Percentiles rank a stretch among this genome's conserved stretches.
phyloP scores from a whole-genome alignment of 2,113 vertebrate genomes.

The Castor canadensis region DNA sequence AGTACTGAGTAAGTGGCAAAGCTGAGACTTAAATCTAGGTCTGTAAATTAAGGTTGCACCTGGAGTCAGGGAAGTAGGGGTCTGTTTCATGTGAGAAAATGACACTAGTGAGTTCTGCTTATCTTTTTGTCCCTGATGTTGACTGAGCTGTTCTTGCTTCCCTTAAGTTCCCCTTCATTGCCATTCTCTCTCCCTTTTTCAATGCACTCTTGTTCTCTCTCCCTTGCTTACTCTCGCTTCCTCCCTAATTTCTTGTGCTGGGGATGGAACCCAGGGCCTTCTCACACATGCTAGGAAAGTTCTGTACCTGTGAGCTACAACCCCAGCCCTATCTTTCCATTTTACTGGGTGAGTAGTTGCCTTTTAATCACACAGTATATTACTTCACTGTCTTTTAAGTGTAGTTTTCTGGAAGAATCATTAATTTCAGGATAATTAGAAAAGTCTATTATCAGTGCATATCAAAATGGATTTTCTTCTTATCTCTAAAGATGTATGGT shows the following conservation, averaged over 20 bases:
- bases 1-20: background rate
- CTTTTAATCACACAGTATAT: background rate
- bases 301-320: background rate
- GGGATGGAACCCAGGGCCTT: background rate
- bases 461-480: conserved; percentile 32
- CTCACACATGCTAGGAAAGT: background rate
- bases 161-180: background rate
- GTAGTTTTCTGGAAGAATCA: conserved; percentile 36
- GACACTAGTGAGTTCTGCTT: background rate
- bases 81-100: conserved; percentile 33
- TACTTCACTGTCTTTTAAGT: conserved; percentile 12
- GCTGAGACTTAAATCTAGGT: background rate
- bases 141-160: background rate
- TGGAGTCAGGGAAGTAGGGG: background rate
- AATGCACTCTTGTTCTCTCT: background rate
- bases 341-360: background rate
- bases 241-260: background rate
- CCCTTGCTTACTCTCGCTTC: background rate
- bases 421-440: conserved; percentile 40
- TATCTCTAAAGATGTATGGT: background rate
- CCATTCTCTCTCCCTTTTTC: background rate
- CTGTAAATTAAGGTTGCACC: background rate
- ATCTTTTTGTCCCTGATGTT: background rate
- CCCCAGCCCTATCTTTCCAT: background rate
- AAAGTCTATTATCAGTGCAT: conserved; percentile 13